A percentile compares a stretch with the other conserved stretches of the same genome.
Conservation (phyloP, 2,888 invertebrate genomes). For the Lycia hirtaria region DNA sequence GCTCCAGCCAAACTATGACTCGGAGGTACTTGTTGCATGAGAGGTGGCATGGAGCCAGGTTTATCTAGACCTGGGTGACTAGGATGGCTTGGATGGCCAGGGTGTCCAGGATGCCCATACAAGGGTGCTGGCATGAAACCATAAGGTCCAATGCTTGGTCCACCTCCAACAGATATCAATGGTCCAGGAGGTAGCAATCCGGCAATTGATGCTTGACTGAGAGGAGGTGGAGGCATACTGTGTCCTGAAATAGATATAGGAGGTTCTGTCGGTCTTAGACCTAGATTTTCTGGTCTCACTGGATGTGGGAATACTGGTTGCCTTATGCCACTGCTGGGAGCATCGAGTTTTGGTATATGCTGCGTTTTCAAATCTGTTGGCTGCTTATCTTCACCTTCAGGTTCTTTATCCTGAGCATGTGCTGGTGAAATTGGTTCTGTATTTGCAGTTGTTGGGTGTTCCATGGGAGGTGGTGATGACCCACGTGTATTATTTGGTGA, state of each 20-base stretch:
- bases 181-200: conserved; percentile 86
- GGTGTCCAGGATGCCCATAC: conserved; percentile 71
- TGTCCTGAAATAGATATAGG: conserved; percentile 70
- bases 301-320: conserved; percentile 70
- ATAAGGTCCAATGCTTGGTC: conserved; percentile 85
- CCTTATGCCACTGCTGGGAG: conserved; percentile 59
- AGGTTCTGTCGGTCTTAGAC: conserved; percentile 68
- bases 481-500: conserved; percentile 73
- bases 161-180: conserved; percentile 86
- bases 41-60: conserved; percentile 69
- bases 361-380: conserved; percentile 79
- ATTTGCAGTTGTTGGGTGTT: conserved; percentile 71
- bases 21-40: conserved; percentile 73
- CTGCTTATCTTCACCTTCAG: conserved; percentile 76
- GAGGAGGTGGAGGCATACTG: conserved; percentile 74
- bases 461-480: conserved; percentile 76
- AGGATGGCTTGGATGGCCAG: conserved; percentile 64
- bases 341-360: conserved; percentile 67
- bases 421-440: conserved; percentile 79
- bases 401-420: conserved; percentile 76
- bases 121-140: conserved; percentile 85
- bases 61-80: conserved; percentile 72
- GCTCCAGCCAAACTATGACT: conserved; percentile 66
- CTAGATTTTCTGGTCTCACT: conserved; percentile 74
- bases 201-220: conserved; percentile 84